Conservation (phyloP, 2,888 invertebrate genomes). For the Oligia latruncula region DNA sequence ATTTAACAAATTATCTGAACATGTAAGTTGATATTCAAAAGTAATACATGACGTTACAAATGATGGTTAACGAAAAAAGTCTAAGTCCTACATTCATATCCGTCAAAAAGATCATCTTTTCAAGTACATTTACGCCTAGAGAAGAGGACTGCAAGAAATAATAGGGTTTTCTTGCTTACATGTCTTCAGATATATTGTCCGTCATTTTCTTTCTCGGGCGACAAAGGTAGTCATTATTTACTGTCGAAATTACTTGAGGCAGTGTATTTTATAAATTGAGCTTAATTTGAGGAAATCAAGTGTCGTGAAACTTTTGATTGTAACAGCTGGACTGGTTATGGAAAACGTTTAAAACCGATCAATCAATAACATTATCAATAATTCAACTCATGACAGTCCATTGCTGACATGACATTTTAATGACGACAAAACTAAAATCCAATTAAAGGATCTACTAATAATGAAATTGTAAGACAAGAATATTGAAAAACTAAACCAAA, state of each 20-base stretch:
- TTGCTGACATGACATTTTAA: not conserved
- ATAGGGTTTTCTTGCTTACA: constrained; percentile 17
- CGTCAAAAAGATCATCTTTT: not conserved
- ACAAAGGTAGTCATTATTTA: constrained; percentile 49
- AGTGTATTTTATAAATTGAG: constrained; percentile 16
- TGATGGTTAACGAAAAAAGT: not conserved
- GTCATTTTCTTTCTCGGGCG: constrained; percentile 26
- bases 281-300: not conserved
- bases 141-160: constrained; percentile 21
- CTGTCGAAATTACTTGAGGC: constrained; percentile 25
- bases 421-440: no score
- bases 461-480: not conserved
- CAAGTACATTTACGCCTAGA: not conserved
- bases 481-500: not conserved
- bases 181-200: constrained; percentile 39
- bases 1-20: not conserved
- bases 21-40: not conserved
- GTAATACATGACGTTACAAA: not conserved
- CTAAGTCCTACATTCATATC: not conserved
- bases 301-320: not conserved
- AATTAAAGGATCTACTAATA: no score
- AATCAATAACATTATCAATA: not conserved
- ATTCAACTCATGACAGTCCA: no score
- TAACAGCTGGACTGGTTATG: constrained; percentile 2
- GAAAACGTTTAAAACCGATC: not conserved